Evolutionary conservation across 2,113 vertebrate genomes (phyloP).

Genomic region (Hipposideros armiger): DNA sequence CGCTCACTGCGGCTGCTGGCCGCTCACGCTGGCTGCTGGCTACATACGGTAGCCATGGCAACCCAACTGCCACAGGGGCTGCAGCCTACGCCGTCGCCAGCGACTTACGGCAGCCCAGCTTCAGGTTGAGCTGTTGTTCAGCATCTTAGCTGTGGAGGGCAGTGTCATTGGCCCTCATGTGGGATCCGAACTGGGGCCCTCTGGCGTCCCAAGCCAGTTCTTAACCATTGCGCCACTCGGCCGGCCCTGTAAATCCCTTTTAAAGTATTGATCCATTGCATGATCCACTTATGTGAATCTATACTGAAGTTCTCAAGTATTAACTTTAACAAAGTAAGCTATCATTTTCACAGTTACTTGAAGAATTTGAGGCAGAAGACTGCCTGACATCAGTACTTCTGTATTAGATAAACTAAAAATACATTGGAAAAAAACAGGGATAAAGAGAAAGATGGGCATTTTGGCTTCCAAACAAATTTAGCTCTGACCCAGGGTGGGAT

Average conservation of each 20-base stretch:
- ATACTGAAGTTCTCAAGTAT: neutral
- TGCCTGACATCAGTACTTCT: neutral
- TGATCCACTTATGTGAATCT: neutral
- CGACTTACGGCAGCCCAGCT: too few relatives aligned
- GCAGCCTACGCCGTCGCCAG: too few relatives aligned
- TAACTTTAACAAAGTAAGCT: constrained; percentile 33
- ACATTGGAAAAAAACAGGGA: neutral
- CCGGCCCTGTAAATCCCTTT: neutral
- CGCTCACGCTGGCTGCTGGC: too few relatives aligned
- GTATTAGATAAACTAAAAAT: constrained; percentile 2
- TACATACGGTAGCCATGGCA: too few relatives aligned
- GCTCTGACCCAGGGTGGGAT: neutral
- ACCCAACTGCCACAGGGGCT: too few relatives aligned
- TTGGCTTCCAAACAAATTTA: constrained; percentile 25
- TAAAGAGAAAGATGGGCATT: neutral
- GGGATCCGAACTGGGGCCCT: too few relatives aligned
- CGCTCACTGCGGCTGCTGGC: too few relatives aligned
- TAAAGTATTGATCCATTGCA: neutral
- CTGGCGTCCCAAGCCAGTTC: too few relatives aligned
- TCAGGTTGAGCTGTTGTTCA: too few relatives aligned
- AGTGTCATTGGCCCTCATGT: too few relatives aligned
- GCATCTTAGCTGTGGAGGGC: too few relatives aligned
- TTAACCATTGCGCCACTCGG: too few relatives aligned
- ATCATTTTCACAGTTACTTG: neutral
- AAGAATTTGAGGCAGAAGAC: constrained; percentile 13